Evolutionary conservation across 2,113 vertebrate species (phyloP), one percentile per base, ranked within the genome.

Genomic region (Vicugna pacos): DNA sequence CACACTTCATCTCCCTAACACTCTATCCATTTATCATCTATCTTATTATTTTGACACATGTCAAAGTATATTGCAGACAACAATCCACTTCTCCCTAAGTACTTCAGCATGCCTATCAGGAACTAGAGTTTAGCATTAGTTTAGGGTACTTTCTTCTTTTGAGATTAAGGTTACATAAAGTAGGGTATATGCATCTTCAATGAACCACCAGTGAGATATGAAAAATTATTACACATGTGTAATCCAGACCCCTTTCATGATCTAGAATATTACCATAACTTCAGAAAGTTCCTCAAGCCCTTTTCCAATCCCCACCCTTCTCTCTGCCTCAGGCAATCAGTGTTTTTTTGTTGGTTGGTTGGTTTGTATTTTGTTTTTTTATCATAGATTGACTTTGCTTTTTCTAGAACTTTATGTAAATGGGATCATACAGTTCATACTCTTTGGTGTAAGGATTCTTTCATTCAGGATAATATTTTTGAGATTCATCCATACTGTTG

Each of bases 91-190:
- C 35, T 80, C 8, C 56, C 13, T 62, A 58, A 82, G 88, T 62
- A 82, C 19, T 91, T 95, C 46, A 82, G 16, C 20, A 64, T 82
- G 35, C 11, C 24, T 73, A 35, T 69, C 58, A 81, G 81, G 64
- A 81, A 54, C 42, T 82, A 82, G 30, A 93, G 11, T 70, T 75
- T 42, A 69, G 42, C 89, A 81, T 75, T 93, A 77, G 38, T 62
- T 92, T 75, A 76, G 56, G 48, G 48, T 64, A 69, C 1, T 5
- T 75, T 81, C 75, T 70, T 58, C 72, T 79, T 84, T 42, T 76
- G 10, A 38, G 56, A 52, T 81, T 60, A 72, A 95, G 62, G 64
- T 96, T n/a, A 75, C 38, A 81, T 81, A 56, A 93, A 92, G 65
- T 73, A 30, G 73, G 46, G 73, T 58, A 54, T 22, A 85, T 72